A percentile compares a stretch with the other conserved stretches of the same genome.
Conservation (phyloP, 2,797 vertebrate genomes). For the Characodon lateralis region DNA sequence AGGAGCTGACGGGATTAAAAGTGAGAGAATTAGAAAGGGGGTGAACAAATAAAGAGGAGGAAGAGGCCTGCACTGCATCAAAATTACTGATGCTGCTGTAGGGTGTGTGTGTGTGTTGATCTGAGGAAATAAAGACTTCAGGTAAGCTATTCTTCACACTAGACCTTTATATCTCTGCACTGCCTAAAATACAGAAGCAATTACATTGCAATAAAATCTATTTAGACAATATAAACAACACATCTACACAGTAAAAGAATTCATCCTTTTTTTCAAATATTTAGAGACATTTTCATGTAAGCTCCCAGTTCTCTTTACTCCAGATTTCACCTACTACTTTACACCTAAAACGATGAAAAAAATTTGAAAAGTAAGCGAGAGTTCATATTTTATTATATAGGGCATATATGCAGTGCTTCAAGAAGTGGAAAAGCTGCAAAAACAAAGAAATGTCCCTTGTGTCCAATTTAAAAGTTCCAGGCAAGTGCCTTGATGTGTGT, state of each 20-base stretch:
- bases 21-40: slow-evolving; percentile 35
- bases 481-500: neutral
- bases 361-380: neutral
- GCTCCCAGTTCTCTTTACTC: neutral
- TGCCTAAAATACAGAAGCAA: slow-evolving; percentile 16
- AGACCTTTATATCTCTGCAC: slow-evolving; percentile 20
- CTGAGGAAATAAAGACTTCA: slow-evolving; percentile 23
- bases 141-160: slow-evolving; percentile 35
- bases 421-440: no score
- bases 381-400: neutral
- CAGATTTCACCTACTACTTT: neutral
- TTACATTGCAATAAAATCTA: slow-evolving; percentile 1
- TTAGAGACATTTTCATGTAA: neutral
- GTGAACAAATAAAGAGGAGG: slow-evolving; percentile 34
- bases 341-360: neutral
- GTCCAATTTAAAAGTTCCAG: neutral
- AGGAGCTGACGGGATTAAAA: slow-evolving; percentile 55
- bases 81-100: slow-evolving; percentile 33
- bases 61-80: slow-evolving; percentile 31
- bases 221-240: slow-evolving; percentile 16
- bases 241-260: neutral
- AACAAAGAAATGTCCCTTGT: no score
- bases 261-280: neutral
- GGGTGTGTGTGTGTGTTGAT: slow-evolving; percentile 24
- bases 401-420: no score